Percentiles rank a stretch among this genome's conserved stretches.
Conservation (phyloP, 2,113 vertebrate genomes). For the Bothrops jararaca region DNA sequence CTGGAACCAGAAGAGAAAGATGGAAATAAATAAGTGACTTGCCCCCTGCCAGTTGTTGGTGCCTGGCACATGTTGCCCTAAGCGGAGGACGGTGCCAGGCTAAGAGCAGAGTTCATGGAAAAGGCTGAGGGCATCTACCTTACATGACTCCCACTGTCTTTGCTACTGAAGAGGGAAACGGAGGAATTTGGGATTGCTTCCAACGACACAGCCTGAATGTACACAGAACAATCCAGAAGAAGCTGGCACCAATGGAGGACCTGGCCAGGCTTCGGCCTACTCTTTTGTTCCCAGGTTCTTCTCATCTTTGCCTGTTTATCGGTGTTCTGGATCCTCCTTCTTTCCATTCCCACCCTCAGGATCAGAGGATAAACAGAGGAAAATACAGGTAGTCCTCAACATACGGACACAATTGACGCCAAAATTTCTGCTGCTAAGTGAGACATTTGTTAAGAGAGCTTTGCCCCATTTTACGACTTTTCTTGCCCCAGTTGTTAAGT, state of each 20-base stretch:
- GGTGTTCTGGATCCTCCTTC: too few relatives aligned
- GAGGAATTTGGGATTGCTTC: neutral
- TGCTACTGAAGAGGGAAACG: neutral
- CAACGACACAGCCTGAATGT: too few relatives aligned
- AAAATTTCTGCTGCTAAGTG: too few relatives aligned
- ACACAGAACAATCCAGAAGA: neutral
- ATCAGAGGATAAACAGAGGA: neutral
- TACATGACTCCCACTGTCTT: neutral
- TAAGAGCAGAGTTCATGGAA: neutral
- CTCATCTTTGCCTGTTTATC: neutral
- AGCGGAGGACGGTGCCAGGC: neutral
- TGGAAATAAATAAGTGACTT: slow-evolving; percentile 17
- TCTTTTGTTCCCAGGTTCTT: too few relatives aligned
- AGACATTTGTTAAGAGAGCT: too few relatives aligned
- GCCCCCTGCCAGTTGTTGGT: neutral
- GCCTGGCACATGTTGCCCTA: fast-evolving
- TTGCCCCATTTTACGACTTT: too few relatives aligned
- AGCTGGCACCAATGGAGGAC: neutral
- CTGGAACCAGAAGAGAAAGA: slow-evolving; percentile 18
- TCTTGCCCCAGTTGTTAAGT: too few relatives aligned
- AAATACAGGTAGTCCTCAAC: too few relatives aligned
- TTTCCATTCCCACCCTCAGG: too few relatives aligned
- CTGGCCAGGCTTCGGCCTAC: neutral
- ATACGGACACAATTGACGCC: too few relatives aligned
- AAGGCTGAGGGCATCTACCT: fast-evolving